Conservation (phyloP, 1,140 invertebrate genomes). For the Gryllus bimaculatus region DNA sequence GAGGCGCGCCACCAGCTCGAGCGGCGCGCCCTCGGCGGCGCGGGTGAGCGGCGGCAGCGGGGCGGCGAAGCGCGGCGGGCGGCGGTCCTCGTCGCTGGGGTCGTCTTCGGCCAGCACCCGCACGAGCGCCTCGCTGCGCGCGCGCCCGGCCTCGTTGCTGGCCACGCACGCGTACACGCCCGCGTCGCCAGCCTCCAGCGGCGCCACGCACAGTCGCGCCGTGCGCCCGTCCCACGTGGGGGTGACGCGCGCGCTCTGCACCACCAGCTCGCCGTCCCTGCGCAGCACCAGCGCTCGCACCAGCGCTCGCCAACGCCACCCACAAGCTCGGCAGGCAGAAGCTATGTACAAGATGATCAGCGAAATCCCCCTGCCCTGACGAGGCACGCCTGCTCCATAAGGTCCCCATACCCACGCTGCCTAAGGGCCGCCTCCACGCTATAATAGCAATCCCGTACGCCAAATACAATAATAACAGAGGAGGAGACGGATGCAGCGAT, state of each 20-base stretch:
- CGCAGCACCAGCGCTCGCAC: background rate
- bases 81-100: constrained; percentile 21
- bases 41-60: constrained; percentile 34
- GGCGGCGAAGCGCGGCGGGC: constrained; percentile 33
- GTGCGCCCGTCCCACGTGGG: constrained; percentile 34
- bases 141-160: constrained; percentile 53
- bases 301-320: too few species aligned
- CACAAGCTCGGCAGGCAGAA: too few species aligned
- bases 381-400: too few species aligned
- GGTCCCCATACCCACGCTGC: too few species aligned
- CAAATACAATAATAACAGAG: too few species aligned
- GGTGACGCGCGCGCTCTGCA: constrained; percentile 31
- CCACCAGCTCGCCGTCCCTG: constrained; percentile 44
- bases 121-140: constrained; percentile 43
- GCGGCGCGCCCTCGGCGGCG: constrained; percentile 49
- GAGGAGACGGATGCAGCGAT: too few species aligned
- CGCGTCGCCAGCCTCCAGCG: constrained; percentile 41
- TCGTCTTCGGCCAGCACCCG: constrained; percentile 29
- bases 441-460: too few species aligned
- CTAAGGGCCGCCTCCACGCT: too few species aligned
- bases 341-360: too few species aligned
- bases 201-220: constrained; percentile 41
- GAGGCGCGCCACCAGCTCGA: constrained; percentile 43
- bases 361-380: too few species aligned
- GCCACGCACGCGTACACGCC: constrained; percentile 64